These are phyloP conservation scores for Sebastes itinus DNA, from an alignment of 2,797 vertebrate genomes.

Conservation along the genomic window DNA sequence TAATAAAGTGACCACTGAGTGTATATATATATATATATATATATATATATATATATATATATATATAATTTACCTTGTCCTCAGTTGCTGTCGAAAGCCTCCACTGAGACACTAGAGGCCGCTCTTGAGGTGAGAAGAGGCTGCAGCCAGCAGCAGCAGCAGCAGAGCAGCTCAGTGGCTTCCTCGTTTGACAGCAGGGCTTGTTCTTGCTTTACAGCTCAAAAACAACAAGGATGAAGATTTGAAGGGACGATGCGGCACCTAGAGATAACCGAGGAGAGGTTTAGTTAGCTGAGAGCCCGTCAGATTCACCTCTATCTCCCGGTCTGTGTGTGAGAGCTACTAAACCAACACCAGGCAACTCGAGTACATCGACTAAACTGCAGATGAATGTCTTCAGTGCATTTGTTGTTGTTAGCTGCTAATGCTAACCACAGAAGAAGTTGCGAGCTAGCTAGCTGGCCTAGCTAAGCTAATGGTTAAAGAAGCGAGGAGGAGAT, in stretches of 20 bases:
- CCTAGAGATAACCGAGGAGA: constrained; percentile 12
- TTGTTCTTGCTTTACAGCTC: constrained; percentile 63
- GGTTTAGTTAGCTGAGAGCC: constrained; percentile 31
- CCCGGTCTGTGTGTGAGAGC: not conserved
- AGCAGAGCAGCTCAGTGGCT: constrained; percentile 6
- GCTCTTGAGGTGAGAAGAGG: constrained; percentile 67
- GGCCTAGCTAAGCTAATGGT: constrained; percentile 59
- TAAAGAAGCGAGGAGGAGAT: not conserved
- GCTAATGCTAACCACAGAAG: constrained; percentile 70
- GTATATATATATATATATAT: not conserved
- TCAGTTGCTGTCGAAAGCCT: not conserved
- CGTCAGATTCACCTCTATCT: not conserved
- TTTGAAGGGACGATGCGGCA: constrained; percentile 34
- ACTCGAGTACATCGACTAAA: constrained; percentile 25
- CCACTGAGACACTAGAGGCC: constrained; percentile 66
- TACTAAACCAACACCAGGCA: not conserved
- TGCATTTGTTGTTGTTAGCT: constrained; percentile 80
- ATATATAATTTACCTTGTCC: not conserved
- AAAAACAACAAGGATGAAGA: constrained; percentile 69
- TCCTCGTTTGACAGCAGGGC: constrained; percentile 71
- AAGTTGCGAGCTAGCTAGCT: constrained; percentile 69
- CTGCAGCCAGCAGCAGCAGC: not conserved
- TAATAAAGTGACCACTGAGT: not conserved
- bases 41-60: too few relatives aligned
- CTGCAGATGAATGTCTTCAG: constrained; percentile 50